phyloP scores from a whole-genome alignment of 2,888 invertebrate species.

The Mesorhabditis belari region DNA sequence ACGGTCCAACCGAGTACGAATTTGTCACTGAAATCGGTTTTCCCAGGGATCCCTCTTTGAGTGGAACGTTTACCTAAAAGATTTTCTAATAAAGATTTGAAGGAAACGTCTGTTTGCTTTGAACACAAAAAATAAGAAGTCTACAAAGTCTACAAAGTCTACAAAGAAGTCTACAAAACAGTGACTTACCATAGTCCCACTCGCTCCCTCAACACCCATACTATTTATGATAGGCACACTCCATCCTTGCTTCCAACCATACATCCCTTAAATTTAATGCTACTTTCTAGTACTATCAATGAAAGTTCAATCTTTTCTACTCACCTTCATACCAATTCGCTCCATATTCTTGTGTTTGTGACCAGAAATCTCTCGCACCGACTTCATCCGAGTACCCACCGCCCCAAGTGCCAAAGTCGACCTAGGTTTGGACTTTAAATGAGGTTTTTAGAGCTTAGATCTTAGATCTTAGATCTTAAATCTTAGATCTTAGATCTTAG shows the following conservation, averaged over 20 bases:
- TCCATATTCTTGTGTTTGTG: constrained; percentile 34
- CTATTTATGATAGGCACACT: constrained; percentile 39
- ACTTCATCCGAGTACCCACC: constrained; percentile 42
- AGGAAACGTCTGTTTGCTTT: background rate
- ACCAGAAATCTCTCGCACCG: constrained; percentile 41
- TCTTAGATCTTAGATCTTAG: too few relatives aligned
- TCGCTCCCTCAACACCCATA: constrained; percentile 39
- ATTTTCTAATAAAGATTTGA: background rate
- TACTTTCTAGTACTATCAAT: background rate
- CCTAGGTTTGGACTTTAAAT: too few relatives aligned
- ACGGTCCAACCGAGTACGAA: constrained; percentile 44
- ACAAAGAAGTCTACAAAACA: background rate
- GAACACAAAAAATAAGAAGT: background rate
- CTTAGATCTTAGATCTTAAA: too few relatives aligned
- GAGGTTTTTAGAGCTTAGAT: too few relatives aligned
- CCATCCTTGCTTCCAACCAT: constrained; percentile 45
- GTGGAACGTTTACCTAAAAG: constrained; percentile 25
- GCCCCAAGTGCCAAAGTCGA: constrained; percentile 42
- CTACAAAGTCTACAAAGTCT: background rate
- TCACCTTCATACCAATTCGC: constrained; percentile 43
- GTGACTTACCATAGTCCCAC: constrained; percentile 24
- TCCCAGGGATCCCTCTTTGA: constrained; percentile 43
- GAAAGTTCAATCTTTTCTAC: background rate
- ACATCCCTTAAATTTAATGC: constrained; percentile 16
- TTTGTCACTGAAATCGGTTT: constrained; percentile 35